Evolutionary conservation across 1,140 invertebrate species (phyloP).

Genomic region (Zaprionus davidi): DNA sequence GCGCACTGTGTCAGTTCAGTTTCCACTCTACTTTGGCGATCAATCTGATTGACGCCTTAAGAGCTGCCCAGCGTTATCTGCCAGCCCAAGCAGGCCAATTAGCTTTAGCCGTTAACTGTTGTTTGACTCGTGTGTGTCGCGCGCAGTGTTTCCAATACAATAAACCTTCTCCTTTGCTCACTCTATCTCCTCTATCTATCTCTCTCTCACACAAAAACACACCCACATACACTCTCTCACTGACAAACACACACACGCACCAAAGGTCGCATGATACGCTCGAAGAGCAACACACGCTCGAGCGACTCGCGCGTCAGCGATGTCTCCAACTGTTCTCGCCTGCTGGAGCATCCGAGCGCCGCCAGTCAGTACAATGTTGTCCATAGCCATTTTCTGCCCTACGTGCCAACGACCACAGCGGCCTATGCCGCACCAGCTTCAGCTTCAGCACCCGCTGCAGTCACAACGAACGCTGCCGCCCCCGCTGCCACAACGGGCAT

Average conservation of each 20-base stretch:
- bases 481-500: conserved; percentile 24
- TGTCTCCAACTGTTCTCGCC: conserved; percentile 78
- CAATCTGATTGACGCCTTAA: conserved; percentile 72
- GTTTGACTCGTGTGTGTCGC: conserved; percentile 57
- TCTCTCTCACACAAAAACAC: background rate
- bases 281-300: conserved; percentile 82
- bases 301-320: conserved; percentile 83
- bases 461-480: conserved; percentile 60
- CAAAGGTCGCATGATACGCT: conserved; percentile 82
- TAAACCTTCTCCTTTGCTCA: conserved; percentile 40
- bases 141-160: conserved; percentile 35
- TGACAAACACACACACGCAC: conserved; percentile 1
- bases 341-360: conserved; percentile 79
- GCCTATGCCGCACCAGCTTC: conserved; percentile 23
- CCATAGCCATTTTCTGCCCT: conserved; percentile 72
- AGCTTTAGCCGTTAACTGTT: conserved; percentile 59
- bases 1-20: conserved; percentile 11
- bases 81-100: conserved; percentile 63
- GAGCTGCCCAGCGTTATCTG: conserved; percentile 49
- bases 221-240: background rate
- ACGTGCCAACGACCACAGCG: conserved; percentile 72
- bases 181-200: conserved; percentile 3
- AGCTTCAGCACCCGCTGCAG: conserved; percentile 15
- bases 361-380: conserved; percentile 74
- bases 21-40: background rate